Evolutionary conservation across 2,113 vertebrate species (phyloP), one percentile per base, ranked within the genome.

Genomic region (Thunnus maccoyii): DNA sequence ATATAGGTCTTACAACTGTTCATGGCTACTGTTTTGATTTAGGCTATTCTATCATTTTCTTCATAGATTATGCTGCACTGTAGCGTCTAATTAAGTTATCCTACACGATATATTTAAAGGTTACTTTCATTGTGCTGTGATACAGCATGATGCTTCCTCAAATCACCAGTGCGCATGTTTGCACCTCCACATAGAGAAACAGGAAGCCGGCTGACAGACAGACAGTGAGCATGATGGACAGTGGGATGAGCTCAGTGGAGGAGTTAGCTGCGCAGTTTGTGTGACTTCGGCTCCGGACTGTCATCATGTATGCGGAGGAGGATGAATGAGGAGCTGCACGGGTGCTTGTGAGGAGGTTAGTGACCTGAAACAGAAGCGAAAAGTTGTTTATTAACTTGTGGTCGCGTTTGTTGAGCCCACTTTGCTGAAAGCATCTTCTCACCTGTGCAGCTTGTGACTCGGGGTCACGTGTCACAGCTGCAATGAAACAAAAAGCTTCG

Each of bases 261-360:
- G 36, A 16, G 16, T 1, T 12, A 5, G 18, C n/a, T 22, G 9
- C 3, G 15, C 5, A 2, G 12, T 1, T 4, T 20, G 36, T 36
- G 2, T 0, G 9, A 17, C 14, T 16, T 41, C 2, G 18, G 12
- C 22, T 60, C 16, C 4, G 4, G n/a, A 4, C 17, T n/a, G 50
- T 41, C 9, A 54, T 5, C 47, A 50, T 54, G 68, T 22, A 1
- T 0, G 22, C 3, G 58, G 13, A 18, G 22, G 12, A 3, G 14
- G 17, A 50, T 61, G 61, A 57, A 6, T 27, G 41, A 82, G 71
- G 16, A 86, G 46, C 48, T 3, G 62, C 16, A 1, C 7, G 2
- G 0, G 11, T n/a, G 25, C 6, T 44, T 52, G 54, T n/a, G 20
- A 17, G 36, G 16, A 85, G 89, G 91, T 90, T 6, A 54, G 87